Evolutionary conservation across 2,888 invertebrate species (phyloP).

Genomic region (Lissonota sp.): DNA sequence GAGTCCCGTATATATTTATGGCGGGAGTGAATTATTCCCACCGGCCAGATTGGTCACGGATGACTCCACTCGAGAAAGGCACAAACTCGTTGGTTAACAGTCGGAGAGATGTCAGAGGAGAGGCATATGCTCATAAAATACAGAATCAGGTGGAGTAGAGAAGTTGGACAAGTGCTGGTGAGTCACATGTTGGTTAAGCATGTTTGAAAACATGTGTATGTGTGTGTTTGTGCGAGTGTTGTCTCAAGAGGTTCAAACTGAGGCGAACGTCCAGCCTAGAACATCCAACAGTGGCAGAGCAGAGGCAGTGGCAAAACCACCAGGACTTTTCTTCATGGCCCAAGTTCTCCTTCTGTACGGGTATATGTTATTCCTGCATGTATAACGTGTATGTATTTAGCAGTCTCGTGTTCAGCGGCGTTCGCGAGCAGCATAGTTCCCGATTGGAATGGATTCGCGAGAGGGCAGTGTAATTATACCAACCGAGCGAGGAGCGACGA

Average conservation of each 20-base stretch:
- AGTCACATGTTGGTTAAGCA: conserved; percentile 42
- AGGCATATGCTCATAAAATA: conserved; percentile 38
- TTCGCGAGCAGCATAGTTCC: conserved; percentile 35
- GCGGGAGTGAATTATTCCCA: conserved; percentile 21
- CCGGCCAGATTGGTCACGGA: conserved; percentile 25
- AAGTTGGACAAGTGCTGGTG: conserved; percentile 24
- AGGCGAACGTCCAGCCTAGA: conserved; percentile 42
- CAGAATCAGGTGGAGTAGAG: conserved; percentile 20
- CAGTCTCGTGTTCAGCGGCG: conserved; percentile 42
- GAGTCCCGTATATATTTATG: neutral
- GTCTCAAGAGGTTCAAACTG: conserved; percentile 22
- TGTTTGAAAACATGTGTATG: conserved; percentile 17
- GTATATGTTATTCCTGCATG: neutral
- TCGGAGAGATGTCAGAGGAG: conserved; percentile 1
- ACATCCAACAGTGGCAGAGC: conserved; percentile 32
- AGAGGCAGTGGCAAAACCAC: conserved; percentile 9
- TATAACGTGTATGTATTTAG: conserved; percentile 25
- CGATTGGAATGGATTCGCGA: conserved; percentile 68
- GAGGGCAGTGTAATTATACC: conserved; percentile 72
- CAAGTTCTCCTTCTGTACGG: neutral
- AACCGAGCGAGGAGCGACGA: conserved; percentile 63
- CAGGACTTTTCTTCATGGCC: conserved; percentile 9
- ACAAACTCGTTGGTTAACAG: conserved; percentile 31
- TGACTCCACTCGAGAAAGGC: conserved; percentile 18
- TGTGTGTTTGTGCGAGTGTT: neutral